These are phyloP conservation scores for Phocides pigmalion DNA, from an alignment of 1,140 invertebrate genomes.

Conservation along the genomic window DNA sequence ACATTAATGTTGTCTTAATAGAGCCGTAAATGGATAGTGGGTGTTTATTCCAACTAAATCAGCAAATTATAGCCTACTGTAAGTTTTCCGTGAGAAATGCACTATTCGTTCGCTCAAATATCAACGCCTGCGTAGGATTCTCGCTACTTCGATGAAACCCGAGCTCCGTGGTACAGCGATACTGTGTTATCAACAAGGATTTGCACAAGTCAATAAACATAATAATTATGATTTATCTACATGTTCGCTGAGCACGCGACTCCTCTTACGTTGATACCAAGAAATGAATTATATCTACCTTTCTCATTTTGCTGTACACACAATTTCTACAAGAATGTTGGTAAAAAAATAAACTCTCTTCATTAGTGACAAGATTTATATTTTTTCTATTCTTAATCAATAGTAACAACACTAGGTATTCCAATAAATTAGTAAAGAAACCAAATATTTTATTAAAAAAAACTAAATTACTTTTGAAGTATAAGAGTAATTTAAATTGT, in stretches of 20 bases:
- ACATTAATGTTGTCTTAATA: not conserved
- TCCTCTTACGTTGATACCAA: not conserved
- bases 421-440: too few species aligned
- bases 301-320: too few species aligned
- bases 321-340: not conserved
- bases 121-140: constrained; percentile 44
- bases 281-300: not conserved
- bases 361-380: too few species aligned
- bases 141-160: constrained; percentile 41
- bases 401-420: too few species aligned
- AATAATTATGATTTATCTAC: constrained; percentile 22
- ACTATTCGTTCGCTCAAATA: constrained; percentile 35
- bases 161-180: constrained; percentile 34
- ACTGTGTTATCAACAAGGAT: constrained; percentile 25
- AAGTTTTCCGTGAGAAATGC: constrained; percentile 13
- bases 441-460: too few species aligned
- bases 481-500: too few species aligned
- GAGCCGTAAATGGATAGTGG: not conserved
- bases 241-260: constrained; percentile 8
- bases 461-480: too few species aligned
- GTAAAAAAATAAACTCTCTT: too few species aligned
- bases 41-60: not conserved
- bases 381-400: too few species aligned
- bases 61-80: constrained; percentile 15
- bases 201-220: constrained; percentile 29